Base-by-base conservation (phyloP, 2,888 invertebrate genomes). In the Lypha dubia region DNA sequence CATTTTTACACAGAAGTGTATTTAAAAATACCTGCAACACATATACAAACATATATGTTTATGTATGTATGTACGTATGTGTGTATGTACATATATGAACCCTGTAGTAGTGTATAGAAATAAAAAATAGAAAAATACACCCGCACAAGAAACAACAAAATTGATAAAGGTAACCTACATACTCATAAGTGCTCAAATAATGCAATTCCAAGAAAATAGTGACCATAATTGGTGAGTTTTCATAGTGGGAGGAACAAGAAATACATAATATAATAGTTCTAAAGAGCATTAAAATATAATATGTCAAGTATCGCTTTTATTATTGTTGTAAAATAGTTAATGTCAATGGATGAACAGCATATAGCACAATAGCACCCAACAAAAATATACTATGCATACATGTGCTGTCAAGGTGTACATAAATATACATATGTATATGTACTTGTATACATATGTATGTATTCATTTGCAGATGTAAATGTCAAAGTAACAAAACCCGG, bases 401-500 rank as follows among this genome's bases (percentile, higher is more conserved):
- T 17, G n/a, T n/a, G n/a, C 5, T 13, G 8, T 8, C 2, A 13
- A 13, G 13, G 38, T 38, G n/a, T n/a, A n/a, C n/a, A n/a, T n/a
- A n/a, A n/a, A n/a, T n/a, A n/a, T 41, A 17, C 24, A 9, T 22
- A 15, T 28, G 4, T 28, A 15, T 20, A 15, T 53, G 15, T 8
- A 15, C 28, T 11, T 22, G n/a, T 32, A 32, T 11, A n/a, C 9
- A 32, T 8, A 53, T 15, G 3, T 7, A 56, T 28, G 28, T 24
- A 11, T 53, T 65, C 38, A 62, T 58, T 0, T 44, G 32, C 7
- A 60, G 62, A 35, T 88, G 89, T 87, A 90, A 90, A 90, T 90
- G 90, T 89, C 90, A 90, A 90, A 90, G 89, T 89, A 85, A 87
- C 89, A 90, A 89, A 88, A 90, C 90, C 91, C 90, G 90, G 91